Evolutionary conservation across 1,140 invertebrate genomes (phyloP).

Genomic region (Hermatobates lingyangjiaoensis): DNA sequence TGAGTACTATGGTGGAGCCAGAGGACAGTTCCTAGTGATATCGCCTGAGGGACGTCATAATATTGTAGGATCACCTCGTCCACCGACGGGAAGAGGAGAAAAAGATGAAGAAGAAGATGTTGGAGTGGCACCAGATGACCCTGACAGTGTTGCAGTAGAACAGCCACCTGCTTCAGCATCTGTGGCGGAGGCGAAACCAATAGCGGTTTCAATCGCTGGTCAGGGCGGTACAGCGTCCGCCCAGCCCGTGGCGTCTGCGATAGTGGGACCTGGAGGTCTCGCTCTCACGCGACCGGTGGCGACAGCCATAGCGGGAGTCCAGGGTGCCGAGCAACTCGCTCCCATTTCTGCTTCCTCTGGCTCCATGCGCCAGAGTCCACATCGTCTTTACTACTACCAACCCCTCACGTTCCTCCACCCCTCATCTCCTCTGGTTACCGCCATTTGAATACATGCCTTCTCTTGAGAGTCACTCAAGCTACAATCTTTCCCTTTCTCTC

Average conservation of each 20-base stretch:
- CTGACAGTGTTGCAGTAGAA: slow-evolving; percentile 25
- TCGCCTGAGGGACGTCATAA: slow-evolving; percentile 30
- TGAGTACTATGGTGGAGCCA: slow-evolving; percentile 43
- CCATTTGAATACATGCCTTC: too few species aligned
- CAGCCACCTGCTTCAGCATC: slow-evolving; percentile 32
- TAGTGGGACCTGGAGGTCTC: slow-evolving; percentile 40
- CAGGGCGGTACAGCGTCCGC: slow-evolving; percentile 40
- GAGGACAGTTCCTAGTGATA: slow-evolving; percentile 37
- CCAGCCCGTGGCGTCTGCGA: slow-evolving; percentile 41
- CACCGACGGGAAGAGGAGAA: slow-evolving; percentile 18
- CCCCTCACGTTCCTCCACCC: too few species aligned
- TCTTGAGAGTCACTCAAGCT: too few species aligned
- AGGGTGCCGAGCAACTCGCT: slow-evolving; percentile 19
- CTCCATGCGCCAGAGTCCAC: neutral
- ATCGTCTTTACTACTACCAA: too few species aligned
- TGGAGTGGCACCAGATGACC: slow-evolving; percentile 21
- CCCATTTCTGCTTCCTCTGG: slow-evolving; percentile 20
- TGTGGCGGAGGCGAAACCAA: slow-evolving; percentile 48
- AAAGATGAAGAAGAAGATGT: slow-evolving; percentile 28
- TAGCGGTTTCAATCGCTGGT: slow-evolving; percentile 34
- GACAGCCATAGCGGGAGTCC: slow-evolving; percentile 45
- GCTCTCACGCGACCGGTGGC: slow-evolving; percentile 43
- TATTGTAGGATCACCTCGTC: slow-evolving; percentile 26
- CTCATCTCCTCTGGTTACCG: too few species aligned
- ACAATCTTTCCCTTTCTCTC: too few species aligned